phyloP scores from a whole-genome alignment of 1,140 invertebrate genomes.

The Leptinotarsa undecemlineata region DNA sequence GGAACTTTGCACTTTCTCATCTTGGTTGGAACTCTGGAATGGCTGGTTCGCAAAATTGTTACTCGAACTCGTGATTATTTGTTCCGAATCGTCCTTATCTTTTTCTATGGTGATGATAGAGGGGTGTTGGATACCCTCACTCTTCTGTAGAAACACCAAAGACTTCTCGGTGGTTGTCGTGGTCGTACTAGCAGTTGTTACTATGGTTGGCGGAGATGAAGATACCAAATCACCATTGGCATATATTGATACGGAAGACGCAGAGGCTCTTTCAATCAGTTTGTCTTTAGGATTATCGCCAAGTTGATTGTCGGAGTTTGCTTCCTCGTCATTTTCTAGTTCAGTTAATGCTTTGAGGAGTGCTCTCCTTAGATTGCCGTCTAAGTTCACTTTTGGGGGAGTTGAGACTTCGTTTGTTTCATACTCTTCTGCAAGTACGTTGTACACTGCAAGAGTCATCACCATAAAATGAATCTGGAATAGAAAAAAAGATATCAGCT shows the following conservation, averaged over 20 bases:
- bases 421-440: background rate
- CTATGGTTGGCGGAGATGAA: background rate
- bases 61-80: constrained; percentile 44
- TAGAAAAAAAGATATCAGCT: background rate
- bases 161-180: background rate
- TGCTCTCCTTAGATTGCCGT: constrained; percentile 48
- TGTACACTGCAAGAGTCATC: background rate
- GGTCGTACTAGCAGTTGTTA: background rate
- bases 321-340: constrained; percentile 49
- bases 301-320: constrained; percentile 23
- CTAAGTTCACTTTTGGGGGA: constrained; percentile 37
- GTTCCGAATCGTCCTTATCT: constrained; percentile 36
- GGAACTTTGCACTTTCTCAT: background rate
- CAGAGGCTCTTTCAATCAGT: constrained; percentile 44
- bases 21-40: background rate
- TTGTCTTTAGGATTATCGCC: constrained; percentile 27
- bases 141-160: constrained; percentile 47
- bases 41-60: constrained; percentile 34
- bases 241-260: constrained; percentile 43
- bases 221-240: constrained; percentile 15
- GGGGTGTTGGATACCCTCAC: constrained; percentile 41
- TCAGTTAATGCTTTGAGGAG: constrained; percentile 49
- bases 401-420: background rate
- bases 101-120: constrained; percentile 41
- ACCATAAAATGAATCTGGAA: background rate